phyloP scores from a whole-genome alignment of 2,888 invertebrate species.

The Mythimna pallens region DNA sequence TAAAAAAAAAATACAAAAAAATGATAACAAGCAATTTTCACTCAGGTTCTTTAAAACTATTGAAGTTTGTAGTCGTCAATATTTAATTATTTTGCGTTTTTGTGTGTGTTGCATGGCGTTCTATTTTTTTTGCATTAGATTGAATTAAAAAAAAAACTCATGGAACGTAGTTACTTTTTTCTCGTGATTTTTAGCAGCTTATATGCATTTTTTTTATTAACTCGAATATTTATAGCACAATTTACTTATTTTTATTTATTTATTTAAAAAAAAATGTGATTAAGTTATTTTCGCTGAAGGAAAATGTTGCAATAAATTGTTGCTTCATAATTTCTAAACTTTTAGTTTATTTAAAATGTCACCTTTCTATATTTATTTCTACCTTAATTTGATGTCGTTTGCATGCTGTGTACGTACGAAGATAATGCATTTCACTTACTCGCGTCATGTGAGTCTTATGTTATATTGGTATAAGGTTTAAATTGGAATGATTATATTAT shows the following conservation, averaged over 20 bases:
- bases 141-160: neutral
- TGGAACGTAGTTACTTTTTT: neutral
- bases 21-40: constrained; percentile 75
- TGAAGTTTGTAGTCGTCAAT: constrained; percentile 80
- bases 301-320: constrained; percentile 48
- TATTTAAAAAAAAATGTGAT: neutral
- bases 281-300: constrained; percentile 59
- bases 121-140: constrained; percentile 7
- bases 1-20: constrained; percentile 70
- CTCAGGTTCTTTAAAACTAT: constrained; percentile 83
- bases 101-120: constrained; percentile 65
- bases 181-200: constrained; percentile 9
- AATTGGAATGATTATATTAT: neutral
- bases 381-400: constrained; percentile 42
- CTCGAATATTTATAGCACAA: neutral
- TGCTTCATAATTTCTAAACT: constrained; percentile 20
- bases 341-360: neutral
- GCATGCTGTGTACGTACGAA: constrained; percentile 42
- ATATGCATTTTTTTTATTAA: constrained; percentile 40
- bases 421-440: constrained; percentile 6
- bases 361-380: constrained; percentile 7
- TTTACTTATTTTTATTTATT: neutral
- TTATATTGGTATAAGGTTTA: neutral
- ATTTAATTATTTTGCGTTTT: constrained; percentile 60
- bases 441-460: neutral